Evolutionary conservation across 2,888 invertebrate species (phyloP).

Genomic region (Pimpla rufipes): DNA sequence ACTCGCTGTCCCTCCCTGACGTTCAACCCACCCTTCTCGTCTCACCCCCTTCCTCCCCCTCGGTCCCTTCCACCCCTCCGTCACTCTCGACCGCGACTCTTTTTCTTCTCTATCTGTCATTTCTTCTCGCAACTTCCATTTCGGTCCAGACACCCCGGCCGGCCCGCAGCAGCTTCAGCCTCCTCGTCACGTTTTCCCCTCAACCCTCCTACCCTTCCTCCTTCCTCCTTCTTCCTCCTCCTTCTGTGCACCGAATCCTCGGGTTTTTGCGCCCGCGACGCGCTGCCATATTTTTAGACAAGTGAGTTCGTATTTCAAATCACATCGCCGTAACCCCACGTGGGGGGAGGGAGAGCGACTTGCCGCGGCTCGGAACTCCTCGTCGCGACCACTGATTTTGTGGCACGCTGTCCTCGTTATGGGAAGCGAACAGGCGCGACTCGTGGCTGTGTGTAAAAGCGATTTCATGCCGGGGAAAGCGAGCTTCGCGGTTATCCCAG

Average conservation of each 20-base stretch:
- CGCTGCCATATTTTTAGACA: constrained; percentile 75
- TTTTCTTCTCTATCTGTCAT: constrained; percentile 52
- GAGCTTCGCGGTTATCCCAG: constrained; percentile 43
- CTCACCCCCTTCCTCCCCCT: constrained; percentile 24
- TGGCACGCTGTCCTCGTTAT: not conserved
- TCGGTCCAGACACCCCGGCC: constrained; percentile 20
- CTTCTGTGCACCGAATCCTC: constrained; percentile 44
- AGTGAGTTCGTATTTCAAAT: constrained; percentile 76
- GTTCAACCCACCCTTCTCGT: constrained; percentile 43
- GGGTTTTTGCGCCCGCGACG: constrained; percentile 61
- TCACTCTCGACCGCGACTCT: constrained; percentile 46
- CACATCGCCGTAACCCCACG: constrained; percentile 56
- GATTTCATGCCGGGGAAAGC: constrained; percentile 6
- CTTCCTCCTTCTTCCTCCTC: no score
- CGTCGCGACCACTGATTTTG: constrained; percentile 39
- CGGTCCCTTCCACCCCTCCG: constrained; percentile 6
- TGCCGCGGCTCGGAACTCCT: no score
- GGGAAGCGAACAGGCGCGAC: constrained; percentile 19
- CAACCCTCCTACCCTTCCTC: no score
- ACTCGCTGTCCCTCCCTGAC: constrained; percentile 45
- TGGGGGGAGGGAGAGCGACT: no score
- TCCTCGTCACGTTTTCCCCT: constrained; percentile 59
- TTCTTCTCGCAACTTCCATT: constrained; percentile 39
- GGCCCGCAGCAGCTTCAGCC: constrained; percentile 36
- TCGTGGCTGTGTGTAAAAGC: constrained; percentile 8